Conservation (phyloP, 2,888 invertebrate species). For the Noctuana brunneofusca region DNA sequence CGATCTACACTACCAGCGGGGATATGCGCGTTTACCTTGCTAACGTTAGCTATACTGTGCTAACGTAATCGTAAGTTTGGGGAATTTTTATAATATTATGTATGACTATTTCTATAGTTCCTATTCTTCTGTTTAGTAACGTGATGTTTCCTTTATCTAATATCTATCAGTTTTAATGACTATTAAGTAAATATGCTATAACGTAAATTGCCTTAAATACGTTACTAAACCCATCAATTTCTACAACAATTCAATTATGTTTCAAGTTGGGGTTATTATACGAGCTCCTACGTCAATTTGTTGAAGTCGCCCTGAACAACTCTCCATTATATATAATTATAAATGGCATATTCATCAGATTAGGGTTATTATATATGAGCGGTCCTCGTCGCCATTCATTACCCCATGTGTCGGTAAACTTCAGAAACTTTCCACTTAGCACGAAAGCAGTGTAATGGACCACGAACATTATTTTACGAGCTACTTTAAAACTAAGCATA, state of each 20-base stretch:
- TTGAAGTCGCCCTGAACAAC: conserved; percentile 7
- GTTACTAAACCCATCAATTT: neutral
- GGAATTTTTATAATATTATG: no score
- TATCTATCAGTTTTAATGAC: no score
- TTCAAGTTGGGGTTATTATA: neutral
- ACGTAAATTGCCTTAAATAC: neutral
- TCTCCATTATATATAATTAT: neutral
- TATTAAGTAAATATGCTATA: no score
- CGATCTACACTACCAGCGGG: no score
- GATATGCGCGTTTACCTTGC: no score
- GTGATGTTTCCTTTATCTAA: no score
- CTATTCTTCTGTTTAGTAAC: no score
- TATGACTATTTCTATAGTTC: no score
- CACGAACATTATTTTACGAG: conserved; percentile 43
- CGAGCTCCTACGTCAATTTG: neutral
- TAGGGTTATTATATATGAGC: conserved; percentile 12
- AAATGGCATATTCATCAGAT: conserved; percentile 19
- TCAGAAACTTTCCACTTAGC: conserved; percentile 43
- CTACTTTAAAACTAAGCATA: conserved; percentile 44
- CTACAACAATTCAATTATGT: conserved; percentile 8
- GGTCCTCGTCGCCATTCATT: conserved; percentile 33
- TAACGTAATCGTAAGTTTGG: no score
- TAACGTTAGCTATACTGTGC: no score
- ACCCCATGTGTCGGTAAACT: conserved; percentile 35
- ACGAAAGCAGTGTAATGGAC: conserved; percentile 43